Conservation (phyloP, 1,140 invertebrate genomes). For the Neoseiulus cucumeris region DNA sequence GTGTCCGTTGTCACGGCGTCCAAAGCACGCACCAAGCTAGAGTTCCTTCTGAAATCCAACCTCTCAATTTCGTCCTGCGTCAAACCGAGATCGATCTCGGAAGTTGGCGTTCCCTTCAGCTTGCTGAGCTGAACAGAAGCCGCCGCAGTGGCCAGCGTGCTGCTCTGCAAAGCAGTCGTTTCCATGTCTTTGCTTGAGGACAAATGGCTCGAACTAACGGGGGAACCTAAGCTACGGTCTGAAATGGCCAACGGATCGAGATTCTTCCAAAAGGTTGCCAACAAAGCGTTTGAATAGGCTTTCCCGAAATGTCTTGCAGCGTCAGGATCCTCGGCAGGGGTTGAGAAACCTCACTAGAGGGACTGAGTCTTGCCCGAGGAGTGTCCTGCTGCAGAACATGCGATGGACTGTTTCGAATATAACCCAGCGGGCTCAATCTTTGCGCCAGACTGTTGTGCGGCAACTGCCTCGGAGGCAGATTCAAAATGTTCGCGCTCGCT, state of each 20-base stretch:
- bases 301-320: slow-evolving; percentile 75
- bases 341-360: slow-evolving; percentile 69
- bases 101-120: slow-evolving; percentile 11
- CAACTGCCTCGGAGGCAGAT: slow-evolving; percentile 36
- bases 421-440: slow-evolving; percentile 26
- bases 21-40: slow-evolving; percentile 69
- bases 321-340: slow-evolving; percentile 76
- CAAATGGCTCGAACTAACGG: slow-evolving; percentile 65
- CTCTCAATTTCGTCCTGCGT: slow-evolving; percentile 80
- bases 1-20: slow-evolving; percentile 81
- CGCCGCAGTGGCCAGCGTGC: slow-evolving; percentile 20
- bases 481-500: slow-evolving; percentile 30
- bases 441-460: slow-evolving; percentile 23
- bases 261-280: slow-evolving; percentile 51
- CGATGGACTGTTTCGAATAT: slow-evolving; percentile 29
- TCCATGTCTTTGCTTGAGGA: slow-evolving; percentile 56
- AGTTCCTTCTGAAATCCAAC: slow-evolving; percentile 56
- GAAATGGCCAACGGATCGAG: slow-evolving; percentile 22
- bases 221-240: slow-evolving; percentile 50
- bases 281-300: slow-evolving; percentile 64
- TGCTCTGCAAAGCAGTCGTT: slow-evolving; percentile 30
- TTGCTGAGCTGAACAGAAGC: slow-evolving; percentile 11
- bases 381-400: slow-evolving; percentile 51
- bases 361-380: slow-evolving; percentile 64
- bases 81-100: slow-evolving; percentile 38